Evolutionary conservation across 2,888 invertebrate genomes (phyloP).

Genomic region (Chrysomela aeneicollis): DNA sequence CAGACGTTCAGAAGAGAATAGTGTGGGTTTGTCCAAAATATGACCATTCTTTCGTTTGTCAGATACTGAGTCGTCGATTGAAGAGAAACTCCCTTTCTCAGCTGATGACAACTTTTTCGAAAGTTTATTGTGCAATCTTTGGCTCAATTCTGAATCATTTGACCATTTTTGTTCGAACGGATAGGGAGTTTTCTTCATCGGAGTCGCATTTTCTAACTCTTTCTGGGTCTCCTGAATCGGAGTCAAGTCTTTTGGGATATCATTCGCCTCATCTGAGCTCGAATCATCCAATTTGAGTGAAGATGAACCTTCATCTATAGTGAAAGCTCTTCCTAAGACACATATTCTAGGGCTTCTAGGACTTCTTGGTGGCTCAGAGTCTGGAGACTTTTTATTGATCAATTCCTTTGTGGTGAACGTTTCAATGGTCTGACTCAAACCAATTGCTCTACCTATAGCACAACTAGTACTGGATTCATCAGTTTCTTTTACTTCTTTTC

Average conservation of each 20-base stretch:
- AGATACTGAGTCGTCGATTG: constrained; percentile 56
- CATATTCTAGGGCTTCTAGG: constrained; percentile 59
- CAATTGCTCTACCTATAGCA: constrained; percentile 80
- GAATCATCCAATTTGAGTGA: constrained; percentile 48
- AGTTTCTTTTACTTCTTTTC: constrained; percentile 68
- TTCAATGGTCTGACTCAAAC: constrained; percentile 78
- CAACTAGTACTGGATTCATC: constrained; percentile 81
- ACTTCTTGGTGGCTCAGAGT: constrained; percentile 50
- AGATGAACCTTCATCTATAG: constrained; percentile 60
- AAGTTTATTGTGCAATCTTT: constrained; percentile 57
- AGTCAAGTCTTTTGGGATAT: constrained; percentile 56
- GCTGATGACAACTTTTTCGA: constrained; percentile 58
- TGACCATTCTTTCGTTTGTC: constrained; percentile 49
- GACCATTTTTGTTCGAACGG: constrained; percentile 62
- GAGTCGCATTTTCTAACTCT: constrained; percentile 41
- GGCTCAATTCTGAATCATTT: constrained; percentile 59
- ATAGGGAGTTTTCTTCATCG: constrained; percentile 56
- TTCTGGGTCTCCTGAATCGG: constrained; percentile 52
- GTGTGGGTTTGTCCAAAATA: constrained; percentile 54
- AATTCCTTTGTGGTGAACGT: constrained; percentile 71
- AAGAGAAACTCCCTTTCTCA: constrained; percentile 57
- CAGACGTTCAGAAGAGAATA: constrained; percentile 56
- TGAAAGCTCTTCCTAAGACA: constrained; percentile 60
- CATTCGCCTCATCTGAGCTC: constrained; percentile 55
- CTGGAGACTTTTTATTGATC: constrained; percentile 60